Base-by-base conservation (phyloP, 2,888 invertebrate genomes). In the Candidula unifasciata region DNA sequence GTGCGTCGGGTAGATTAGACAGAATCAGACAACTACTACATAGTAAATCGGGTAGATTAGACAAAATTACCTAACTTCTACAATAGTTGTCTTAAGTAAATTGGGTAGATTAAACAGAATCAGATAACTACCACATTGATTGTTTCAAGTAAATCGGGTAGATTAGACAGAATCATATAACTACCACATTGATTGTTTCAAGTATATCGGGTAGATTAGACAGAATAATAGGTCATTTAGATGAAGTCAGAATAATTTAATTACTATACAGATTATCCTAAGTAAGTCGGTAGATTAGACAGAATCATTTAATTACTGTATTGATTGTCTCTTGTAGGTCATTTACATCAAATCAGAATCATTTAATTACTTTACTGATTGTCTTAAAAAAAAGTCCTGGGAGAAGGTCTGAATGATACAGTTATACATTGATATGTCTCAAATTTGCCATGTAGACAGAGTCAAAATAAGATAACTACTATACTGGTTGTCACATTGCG, bases 371-470 rank as follows among this genome's bases (percentile, higher is more conserved):
- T 95, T 95, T 89, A 93, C 93, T 16, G 95, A 95, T 90, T 94
- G 94, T 86, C 93, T 95, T 18, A 95, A 76, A 95, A 95, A 89
- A 95, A 95, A 5, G 95, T 95, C 24, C 95, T 90, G 94, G 94
- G 91, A 93, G 95, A 68, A 94, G 64, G n/a, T 21, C n/a, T 24
- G 6, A 6, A 5, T 13, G 10, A 94, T 77, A 94, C 94, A 88
- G 94, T 94, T 21, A 92, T 95, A 95, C 89, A 93, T 94, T 16
- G 77, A 95, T 95, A 89, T 95, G 95, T 86, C 93, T 95, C 77
- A 95, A 95, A 89, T 95, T 95, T 3, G 95, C 95, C 24, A 92
- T 93, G 95, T 68, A 94, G 5, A 95, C 95, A 21, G 91, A 90
- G n/a, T n/a, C n/a, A n/a, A n/a, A n/a, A n/a, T n/a, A n/a, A n/a